Conservation (phyloP, 2,113 vertebrate genomes). For the Ciconia stormi region DNA sequence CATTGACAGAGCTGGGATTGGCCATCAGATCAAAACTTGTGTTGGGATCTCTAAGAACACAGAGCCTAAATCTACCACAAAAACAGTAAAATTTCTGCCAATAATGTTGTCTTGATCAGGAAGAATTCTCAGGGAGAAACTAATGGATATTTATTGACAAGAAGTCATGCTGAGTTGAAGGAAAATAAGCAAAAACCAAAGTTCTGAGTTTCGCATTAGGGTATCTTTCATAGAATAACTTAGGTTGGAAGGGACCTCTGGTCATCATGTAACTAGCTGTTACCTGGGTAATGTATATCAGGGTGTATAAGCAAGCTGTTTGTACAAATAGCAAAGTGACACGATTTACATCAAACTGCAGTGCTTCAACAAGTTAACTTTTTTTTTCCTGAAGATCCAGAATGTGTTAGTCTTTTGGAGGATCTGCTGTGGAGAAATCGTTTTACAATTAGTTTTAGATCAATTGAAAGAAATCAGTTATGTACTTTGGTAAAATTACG, state of each 20-base stretch:
- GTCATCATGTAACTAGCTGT: neutral
- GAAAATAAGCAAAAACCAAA: neutral
- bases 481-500: neutral
- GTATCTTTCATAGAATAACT: neutral
- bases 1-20: neutral
- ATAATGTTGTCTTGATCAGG: neutral
- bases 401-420: neutral
- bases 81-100: neutral
- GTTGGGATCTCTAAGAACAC: neutral
- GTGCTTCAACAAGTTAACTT: neutral
- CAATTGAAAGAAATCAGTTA: neutral
- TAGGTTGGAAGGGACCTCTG: neutral
- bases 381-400: neutral
- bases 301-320: neutral
- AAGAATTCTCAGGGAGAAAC: neutral
- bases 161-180: neutral
- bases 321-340: neutral
- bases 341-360: neutral
- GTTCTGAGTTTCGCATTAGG: neutral
- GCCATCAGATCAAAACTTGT: neutral
- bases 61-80: neutral
- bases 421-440: neutral
- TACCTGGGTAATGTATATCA: neutral
- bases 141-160: neutral
- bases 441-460: neutral